These are phyloP conservation scores for Magallana nippona DNA, from an alignment of 2,888 invertebrate species.

Conservation along the genomic window DNA sequence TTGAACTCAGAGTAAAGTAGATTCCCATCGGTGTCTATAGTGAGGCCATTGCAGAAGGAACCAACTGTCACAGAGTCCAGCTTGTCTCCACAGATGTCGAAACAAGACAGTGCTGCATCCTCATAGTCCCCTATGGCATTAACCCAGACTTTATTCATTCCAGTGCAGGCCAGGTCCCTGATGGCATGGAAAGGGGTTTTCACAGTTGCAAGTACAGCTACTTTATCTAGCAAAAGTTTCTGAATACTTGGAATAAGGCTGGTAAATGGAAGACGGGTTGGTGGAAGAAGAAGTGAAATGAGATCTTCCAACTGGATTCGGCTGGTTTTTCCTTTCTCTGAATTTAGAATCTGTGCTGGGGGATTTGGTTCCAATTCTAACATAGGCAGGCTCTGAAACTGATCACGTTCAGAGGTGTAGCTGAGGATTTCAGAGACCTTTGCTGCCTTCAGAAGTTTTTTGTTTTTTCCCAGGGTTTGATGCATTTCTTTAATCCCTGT, in stretches of 20 bases:
- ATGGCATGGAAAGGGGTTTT: conserved; percentile 6
- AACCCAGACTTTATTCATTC: background rate
- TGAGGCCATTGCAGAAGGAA: conserved; percentile 4
- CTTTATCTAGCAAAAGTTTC: background rate
- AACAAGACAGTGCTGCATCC: background rate
- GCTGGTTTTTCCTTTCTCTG: background rate
- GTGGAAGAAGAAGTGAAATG: background rate
- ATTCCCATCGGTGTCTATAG: background rate
- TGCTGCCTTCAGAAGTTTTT: background rate
- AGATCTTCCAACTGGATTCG: background rate
- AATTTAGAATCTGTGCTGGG: background rate
- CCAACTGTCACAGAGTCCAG: background rate
- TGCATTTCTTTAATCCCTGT: background rate
- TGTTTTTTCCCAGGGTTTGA: background rate
- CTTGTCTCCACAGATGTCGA: conserved; percentile 1
- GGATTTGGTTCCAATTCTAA: background rate
- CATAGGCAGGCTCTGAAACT: background rate
- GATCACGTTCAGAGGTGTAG: background rate
- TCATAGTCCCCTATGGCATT: background rate
- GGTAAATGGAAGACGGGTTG: background rate
- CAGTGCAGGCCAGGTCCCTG: background rate
- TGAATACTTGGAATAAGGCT: background rate
- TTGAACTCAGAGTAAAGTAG: conserved; percentile 12
- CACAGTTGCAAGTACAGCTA: background rate
- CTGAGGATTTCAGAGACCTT: background rate